These are phyloP conservation scores for Paramormyrops kingsleyae DNA, from an alignment of 2,113 vertebrate species.

Conservation along the genomic window DNA sequence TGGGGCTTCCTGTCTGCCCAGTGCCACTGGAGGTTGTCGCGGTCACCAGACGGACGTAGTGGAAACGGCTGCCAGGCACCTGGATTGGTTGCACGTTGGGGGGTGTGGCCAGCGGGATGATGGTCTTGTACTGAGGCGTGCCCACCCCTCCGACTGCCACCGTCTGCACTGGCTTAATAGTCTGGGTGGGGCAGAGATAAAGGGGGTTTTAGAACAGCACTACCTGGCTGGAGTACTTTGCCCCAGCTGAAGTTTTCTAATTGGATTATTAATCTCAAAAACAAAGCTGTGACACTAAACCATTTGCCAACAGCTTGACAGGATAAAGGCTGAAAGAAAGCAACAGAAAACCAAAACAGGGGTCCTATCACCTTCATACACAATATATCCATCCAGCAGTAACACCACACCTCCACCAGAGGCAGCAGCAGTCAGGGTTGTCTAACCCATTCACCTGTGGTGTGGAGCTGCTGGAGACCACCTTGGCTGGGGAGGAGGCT, in stretches of 20 bases:
- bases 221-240: neutral
- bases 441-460: conserved; percentile 56
- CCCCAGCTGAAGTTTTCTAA: neutral
- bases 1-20: conserved; percentile 68
- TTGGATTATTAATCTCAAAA: neutral
- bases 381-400: neutral
- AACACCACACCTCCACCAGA: neutral
- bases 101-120: conserved; percentile 86
- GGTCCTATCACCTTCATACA: neutral
- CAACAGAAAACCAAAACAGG: neutral
- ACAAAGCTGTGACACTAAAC: neutral
- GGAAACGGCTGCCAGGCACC: conserved; percentile 95
- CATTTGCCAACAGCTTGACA: neutral
- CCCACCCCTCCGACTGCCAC: conserved; percentile 80
- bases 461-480: conserved; percentile 61
- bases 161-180: conserved; percentile 81
- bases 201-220: neutral
- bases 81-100: conserved; percentile 95
- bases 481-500: conserved; percentile 73
- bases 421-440: neutral
- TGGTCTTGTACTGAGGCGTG: conserved; percentile 88
- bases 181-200: conserved; percentile 52
- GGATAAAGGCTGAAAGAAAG: neutral
- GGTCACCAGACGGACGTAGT: conserved; percentile 93
- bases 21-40: conserved; percentile 74